Conservation (phyloP, 2,888 invertebrate species). For the Globia sparganii region DNA sequence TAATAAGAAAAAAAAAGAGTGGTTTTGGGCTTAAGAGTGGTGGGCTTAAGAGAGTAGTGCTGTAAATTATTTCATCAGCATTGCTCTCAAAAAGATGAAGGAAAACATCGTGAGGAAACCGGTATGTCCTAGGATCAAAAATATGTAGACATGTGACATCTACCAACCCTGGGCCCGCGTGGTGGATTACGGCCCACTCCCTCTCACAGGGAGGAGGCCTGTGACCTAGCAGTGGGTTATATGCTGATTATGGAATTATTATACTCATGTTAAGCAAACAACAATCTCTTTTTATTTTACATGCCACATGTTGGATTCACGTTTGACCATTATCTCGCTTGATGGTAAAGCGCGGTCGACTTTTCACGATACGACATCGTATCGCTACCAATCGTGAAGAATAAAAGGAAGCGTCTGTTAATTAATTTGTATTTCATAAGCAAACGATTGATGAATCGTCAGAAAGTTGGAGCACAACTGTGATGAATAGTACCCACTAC, state of each 20-base stretch:
- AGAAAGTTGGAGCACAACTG: slow-evolving; percentile 49
- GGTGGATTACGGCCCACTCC: no score
- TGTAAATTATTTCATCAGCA: neutral
- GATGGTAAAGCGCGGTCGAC: no score
- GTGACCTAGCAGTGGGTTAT: no score
- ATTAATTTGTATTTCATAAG: slow-evolving; percentile 79
- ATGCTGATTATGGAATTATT: neutral
- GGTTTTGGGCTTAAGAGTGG: neutral
- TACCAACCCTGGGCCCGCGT: no score
- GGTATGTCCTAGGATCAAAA: no score
- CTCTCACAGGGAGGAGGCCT: no score
- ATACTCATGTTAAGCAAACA: neutral
- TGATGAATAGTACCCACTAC: slow-evolving; percentile 49
- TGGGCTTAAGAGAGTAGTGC: neutral
- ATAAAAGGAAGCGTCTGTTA: slow-evolving; percentile 61
- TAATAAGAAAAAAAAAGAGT: no score
- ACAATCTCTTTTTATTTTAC: neutral
- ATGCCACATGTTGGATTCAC: no score
- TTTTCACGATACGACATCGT: neutral
- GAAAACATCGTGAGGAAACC: neutral
- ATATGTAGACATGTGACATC: no score
- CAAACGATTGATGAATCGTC: slow-evolving; percentile 71
- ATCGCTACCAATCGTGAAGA: neutral
- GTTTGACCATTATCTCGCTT: no score
- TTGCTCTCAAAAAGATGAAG: neutral